Conservation (phyloP, 2,113 vertebrate species). For the Serilophus lunatus region DNA sequence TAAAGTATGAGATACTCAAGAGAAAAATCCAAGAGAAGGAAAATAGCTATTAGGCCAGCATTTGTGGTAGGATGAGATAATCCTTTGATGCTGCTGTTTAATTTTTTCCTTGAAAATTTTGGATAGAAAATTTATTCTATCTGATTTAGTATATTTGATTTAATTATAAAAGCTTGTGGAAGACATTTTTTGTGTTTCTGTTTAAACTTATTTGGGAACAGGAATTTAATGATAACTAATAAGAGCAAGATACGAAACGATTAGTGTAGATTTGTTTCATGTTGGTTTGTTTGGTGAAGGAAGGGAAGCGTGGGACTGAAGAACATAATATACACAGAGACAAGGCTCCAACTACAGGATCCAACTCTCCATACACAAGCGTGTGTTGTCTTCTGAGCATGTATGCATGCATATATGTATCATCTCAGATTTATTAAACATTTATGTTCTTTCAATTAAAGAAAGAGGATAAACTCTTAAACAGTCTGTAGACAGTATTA, state of each 20-base stretch:
- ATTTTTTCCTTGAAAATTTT: not conserved
- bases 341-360: not conserved
- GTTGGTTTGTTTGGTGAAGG: not conserved
- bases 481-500: not conserved
- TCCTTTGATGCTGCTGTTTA: not conserved
- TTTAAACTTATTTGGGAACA: not conserved
- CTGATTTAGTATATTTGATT: not conserved
- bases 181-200: not conserved
- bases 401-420: not conserved
- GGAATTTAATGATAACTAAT: not conserved
- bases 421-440: not conserved
- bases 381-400: not conserved
- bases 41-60: not conserved
- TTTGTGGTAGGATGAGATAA: not conserved
- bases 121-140: not conserved
- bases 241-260: not conserved
- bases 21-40: not conserved
- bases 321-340: not conserved
- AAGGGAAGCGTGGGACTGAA: not conserved
- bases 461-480: not conserved
- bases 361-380: not conserved
- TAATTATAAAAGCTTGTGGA: not conserved
- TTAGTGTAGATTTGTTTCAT: not conserved
- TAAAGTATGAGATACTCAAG: not conserved
- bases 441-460: not conserved